Evolutionary conservation across 1,140 invertebrate genomes (phyloP).

Genomic region (Popillia japonica): DNA sequence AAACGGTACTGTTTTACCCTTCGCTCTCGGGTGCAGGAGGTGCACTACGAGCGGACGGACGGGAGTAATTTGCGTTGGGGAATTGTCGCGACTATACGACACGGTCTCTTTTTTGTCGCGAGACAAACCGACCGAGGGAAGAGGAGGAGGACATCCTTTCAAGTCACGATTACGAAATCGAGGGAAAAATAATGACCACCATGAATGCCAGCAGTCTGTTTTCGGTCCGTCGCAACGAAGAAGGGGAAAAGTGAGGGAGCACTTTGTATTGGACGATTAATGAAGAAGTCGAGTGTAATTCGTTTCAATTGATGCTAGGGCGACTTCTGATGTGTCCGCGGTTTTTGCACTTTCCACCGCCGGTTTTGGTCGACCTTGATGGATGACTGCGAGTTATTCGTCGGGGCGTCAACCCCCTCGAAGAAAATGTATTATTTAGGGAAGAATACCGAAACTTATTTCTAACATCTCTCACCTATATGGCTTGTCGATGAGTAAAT

Average conservation of each 20-base stretch:
- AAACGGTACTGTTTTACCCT: no score
- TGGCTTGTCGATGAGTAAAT: neutral
- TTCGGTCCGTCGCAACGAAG: neutral
- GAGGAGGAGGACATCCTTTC: neutral
- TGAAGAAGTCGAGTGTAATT: constrained; percentile 1
- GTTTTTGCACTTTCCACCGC: neutral
- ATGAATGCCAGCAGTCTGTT: neutral
- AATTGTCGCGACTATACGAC: neutral
- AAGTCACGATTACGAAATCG: constrained; percentile 1
- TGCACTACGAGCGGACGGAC: neutral
- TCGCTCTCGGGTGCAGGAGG: neutral
- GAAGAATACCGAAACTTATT: no score
- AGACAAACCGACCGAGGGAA: neutral
- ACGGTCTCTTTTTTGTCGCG: neutral
- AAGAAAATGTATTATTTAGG: no score
- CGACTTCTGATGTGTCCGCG: neutral
- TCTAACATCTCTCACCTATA: no score
- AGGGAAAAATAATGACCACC: constrained; percentile 8
- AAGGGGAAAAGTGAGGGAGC: neutral
- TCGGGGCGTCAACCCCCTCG: no score
- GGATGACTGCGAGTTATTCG: no score
- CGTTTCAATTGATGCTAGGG: constrained; percentile 1
- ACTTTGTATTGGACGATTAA: constrained; percentile 11
- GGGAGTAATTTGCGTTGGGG: constrained; percentile 3
- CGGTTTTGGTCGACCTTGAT: no score